Evolutionary conservation across 1,140 invertebrate species (phyloP).

Genomic region (Megathymus violae): DNA sequence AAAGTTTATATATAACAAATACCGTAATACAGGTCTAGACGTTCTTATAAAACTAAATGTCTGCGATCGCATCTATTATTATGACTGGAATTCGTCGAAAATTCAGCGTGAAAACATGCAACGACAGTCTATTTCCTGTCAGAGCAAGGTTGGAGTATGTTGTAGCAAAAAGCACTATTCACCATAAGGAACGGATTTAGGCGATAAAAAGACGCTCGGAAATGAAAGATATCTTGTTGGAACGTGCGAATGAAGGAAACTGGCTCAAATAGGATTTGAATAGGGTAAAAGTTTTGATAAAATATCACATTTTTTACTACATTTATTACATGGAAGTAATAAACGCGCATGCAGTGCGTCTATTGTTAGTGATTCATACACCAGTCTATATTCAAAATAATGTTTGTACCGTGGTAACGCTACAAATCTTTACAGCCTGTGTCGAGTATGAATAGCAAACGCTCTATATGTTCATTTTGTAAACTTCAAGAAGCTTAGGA

Average conservation of each 20-base stretch:
- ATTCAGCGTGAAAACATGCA: constrained; percentile 20
- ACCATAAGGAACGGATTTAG: constrained; percentile 28
- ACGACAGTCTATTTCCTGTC: constrained; percentile 31
- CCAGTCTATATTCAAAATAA: no score
- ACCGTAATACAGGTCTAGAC: background rate
- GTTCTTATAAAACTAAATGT: background rate
- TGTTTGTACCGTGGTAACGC: no score
- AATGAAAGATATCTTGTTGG: constrained; percentile 53
- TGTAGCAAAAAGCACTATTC: constrained; percentile 35
- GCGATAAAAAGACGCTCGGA: constrained; percentile 42
- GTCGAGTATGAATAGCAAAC: no score
- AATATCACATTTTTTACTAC: constrained; percentile 11
- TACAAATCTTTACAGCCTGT: no score
- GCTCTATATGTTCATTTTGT: no score
- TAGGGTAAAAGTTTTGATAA: constrained; percentile 22
- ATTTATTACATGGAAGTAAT: background rate
- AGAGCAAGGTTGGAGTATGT: constrained; percentile 23
- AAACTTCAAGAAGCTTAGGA: no score
- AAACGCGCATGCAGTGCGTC: background rate
- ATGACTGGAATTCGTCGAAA: background rate
- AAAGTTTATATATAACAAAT: no score
- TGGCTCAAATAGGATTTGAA: constrained; percentile 32
- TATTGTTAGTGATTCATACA: no score
- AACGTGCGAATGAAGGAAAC: constrained; percentile 35
- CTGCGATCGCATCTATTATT: background rate